A percentile compares a stretch with the other conserved stretches of the same genome.
phyloP scores from a whole-genome alignment of 1,140 invertebrate species.

The Orchestia grillus region DNA sequence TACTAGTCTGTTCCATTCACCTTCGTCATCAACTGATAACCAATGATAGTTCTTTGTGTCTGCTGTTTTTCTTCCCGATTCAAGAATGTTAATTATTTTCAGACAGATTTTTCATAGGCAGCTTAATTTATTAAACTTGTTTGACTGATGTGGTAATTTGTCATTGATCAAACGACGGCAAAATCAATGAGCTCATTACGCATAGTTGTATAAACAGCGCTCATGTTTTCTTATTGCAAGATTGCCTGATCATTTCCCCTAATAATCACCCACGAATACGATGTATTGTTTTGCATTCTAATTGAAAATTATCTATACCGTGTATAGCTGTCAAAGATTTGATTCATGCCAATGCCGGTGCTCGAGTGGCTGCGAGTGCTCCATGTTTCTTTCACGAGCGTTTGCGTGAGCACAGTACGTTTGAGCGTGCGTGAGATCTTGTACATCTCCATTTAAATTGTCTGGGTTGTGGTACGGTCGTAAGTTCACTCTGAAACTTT shows the following conservation, averaged over 20 bases:
- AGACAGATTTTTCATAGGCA: not conserved
- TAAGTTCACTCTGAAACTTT: not conserved
- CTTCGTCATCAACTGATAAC: not conserved
- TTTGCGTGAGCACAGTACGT: not conserved
- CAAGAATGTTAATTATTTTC: not conserved
- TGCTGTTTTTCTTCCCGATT: not conserved
- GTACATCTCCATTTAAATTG: constrained; percentile 1
- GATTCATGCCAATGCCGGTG: constrained; percentile 36
- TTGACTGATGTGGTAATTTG: constrained; percentile 8
- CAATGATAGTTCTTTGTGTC: not conserved
- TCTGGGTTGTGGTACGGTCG: not conserved
- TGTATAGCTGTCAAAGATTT: constrained; percentile 37
- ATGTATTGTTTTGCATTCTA: constrained; percentile 51
- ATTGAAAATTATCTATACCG: constrained; percentile 46
- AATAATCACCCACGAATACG: constrained; percentile 42
- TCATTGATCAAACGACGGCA: not conserved
- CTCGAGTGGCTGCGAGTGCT: not conserved
- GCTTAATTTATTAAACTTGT: not conserved
- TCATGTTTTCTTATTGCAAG: constrained; percentile 12
- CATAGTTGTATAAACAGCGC: not conserved
- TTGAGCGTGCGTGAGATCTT: not conserved
- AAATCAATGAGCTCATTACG: not conserved
- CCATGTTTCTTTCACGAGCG: not conserved
- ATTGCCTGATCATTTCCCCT: constrained; percentile 31
- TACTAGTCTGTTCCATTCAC: not conserved